Evolutionary conservation across 2,113 vertebrate genomes (phyloP).

Genomic region (Tretioscincus oriximinensis): DNA sequence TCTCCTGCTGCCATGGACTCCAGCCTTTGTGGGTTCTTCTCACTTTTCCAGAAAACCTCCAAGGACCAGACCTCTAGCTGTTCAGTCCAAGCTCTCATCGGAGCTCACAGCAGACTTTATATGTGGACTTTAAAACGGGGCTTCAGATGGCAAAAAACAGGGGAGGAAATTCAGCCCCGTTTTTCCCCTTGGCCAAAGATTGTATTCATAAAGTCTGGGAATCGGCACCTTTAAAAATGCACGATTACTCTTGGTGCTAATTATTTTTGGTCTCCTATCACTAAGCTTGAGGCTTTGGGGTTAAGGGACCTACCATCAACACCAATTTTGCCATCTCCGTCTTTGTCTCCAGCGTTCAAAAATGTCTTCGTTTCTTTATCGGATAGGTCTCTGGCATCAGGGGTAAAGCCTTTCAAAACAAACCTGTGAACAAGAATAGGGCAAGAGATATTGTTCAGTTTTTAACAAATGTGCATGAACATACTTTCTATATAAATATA

Average conservation of each 20-base stretch:
- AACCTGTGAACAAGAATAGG: conserved; percentile 67
- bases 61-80: no score
- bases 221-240: neutral
- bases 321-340: conserved; percentile 95
- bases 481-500: neutral
- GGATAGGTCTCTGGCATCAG: conserved; percentile 85
- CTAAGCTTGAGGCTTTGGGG: conserved; percentile 12
- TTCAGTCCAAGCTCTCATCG: no score
- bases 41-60: no score
- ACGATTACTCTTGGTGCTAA: neutral
- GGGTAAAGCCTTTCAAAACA: conserved; percentile 86
- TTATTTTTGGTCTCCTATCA: neutral
- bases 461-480: neutral
- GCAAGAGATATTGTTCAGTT: neutral
- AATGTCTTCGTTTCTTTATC: conserved; percentile 89
- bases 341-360: conserved; percentile 91
- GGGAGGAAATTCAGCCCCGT: no score
- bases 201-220: neutral
- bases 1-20: no score
- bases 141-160: no score
- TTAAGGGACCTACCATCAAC: conserved; percentile 81
- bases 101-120: no score
- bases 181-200: no score
- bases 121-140: no score
- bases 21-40: no score